A percentile compares a stretch with the other conserved stretches of the same genome.
These are phyloP conservation scores for Pteruthius melanotis DNA, from an alignment of 2,113 vertebrate genomes.

Conservation along the genomic window DNA sequence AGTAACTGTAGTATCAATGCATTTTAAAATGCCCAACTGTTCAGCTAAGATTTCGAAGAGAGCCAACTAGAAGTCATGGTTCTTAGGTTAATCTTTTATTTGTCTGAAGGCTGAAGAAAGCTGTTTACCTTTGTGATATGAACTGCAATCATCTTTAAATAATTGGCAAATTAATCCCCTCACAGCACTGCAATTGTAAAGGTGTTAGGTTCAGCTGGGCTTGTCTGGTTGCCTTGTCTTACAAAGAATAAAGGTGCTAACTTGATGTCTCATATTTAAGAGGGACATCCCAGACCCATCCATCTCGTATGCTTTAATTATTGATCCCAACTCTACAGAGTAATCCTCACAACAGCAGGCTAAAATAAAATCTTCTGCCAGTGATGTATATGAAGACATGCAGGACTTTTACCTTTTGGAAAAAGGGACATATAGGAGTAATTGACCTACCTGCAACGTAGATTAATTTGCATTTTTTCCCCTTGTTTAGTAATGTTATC, in stretches of 20 bases:
- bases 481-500: neutral
- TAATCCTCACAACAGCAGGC: constrained; percentile 5
- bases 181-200: constrained; percentile 57
- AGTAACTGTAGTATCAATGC: constrained; percentile 39
- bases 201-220: constrained; percentile 69
- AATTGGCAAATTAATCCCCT: constrained; percentile 75
- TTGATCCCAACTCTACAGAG: constrained; percentile 27
- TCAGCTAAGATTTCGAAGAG: constrained; percentile 61
- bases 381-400: neutral
- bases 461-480: neutral
- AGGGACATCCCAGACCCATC: constrained; percentile 38
- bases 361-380: neutral
- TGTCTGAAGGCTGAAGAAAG: constrained; percentile 68
- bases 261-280: constrained; percentile 56
- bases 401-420: neutral
- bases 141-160: constrained; percentile 71
- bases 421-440: neutral
- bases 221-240: constrained; percentile 68
- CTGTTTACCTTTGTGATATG: constrained; percentile 65
- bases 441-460: neutral
- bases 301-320: constrained; percentile 60
- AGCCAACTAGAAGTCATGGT: constrained; percentile 54
- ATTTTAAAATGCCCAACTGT: constrained; percentile 38
- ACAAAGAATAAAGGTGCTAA: constrained; percentile 64
- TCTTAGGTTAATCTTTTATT: constrained; percentile 73